These are phyloP conservation scores for Riparia riparia DNA, from an alignment of 2,113 vertebrate genomes.

Conservation along the genomic window DNA sequence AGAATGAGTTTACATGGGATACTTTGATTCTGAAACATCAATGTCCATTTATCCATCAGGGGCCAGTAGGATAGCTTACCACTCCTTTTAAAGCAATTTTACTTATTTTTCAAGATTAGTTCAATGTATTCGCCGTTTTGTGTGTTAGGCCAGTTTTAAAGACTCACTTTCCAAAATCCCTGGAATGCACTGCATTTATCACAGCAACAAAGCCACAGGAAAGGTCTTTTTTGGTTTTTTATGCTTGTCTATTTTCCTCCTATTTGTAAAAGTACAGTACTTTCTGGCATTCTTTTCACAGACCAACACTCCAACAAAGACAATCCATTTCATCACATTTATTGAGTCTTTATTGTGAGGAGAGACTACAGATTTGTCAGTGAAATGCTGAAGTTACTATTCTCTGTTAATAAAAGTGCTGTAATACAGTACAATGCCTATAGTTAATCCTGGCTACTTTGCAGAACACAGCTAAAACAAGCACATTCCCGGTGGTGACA, in stretches of 20 bases:
- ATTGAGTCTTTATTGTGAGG: neutral
- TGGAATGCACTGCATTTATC: conserved; percentile 12
- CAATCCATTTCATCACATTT: neutral
- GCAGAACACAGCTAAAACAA: neutral
- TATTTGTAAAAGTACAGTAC: neutral
- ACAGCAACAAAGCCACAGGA: conserved; percentile 17
- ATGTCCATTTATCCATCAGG: neutral
- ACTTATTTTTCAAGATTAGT: neutral
- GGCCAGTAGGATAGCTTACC: neutral
- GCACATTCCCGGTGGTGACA: rapidly evolving
- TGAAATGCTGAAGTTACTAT: neutral
- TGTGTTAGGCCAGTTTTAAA: neutral
- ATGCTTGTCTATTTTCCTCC: neutral
- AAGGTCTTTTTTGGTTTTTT: neutral
- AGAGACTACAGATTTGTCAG: neutral
- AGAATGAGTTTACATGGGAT: neutral
- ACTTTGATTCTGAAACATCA: conserved; percentile 6
- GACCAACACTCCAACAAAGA: neutral
- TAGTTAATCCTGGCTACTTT: neutral
- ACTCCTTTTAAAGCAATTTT: neutral
- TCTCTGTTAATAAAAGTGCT: neutral
- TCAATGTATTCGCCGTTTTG: neutral
- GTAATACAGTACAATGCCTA: neutral
- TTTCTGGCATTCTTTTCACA: conserved; percentile 38
- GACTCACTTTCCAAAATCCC: neutral